These are phyloP conservation scores for Oscheius myriophilus DNA, from an alignment of 2,888 invertebrate species.

Conservation along the genomic window DNA sequence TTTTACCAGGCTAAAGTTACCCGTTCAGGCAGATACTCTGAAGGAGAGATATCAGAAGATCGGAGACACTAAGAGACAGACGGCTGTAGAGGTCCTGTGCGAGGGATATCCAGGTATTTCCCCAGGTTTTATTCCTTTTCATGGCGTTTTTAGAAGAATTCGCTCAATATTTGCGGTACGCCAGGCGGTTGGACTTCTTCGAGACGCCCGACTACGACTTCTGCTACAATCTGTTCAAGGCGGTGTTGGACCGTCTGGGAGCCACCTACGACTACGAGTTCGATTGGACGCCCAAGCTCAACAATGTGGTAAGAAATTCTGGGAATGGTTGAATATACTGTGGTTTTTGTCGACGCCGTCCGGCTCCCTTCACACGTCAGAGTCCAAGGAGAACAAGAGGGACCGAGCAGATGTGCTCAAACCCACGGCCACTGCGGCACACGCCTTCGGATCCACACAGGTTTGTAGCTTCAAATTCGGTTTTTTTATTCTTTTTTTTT, in stretches of 20 bases:
- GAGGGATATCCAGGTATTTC: slow-evolving; percentile 78
- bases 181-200: slow-evolving; percentile 95
- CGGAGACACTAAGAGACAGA: slow-evolving; percentile 98
- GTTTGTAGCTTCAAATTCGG: slow-evolving; percentile 40
- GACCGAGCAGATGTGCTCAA: slow-evolving; percentile 47
- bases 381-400: slow-evolving; percentile 41
- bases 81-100: slow-evolving; percentile 90
- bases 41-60: slow-evolving; percentile 92
- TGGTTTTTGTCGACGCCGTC: slow-evolving; percentile 67
- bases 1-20: neutral
- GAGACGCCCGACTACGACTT: slow-evolving; percentile 99
- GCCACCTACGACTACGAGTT: slow-evolving; percentile 70
- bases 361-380: slow-evolving; percentile 66
- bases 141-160: slow-evolving; percentile 84
- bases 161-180: slow-evolving; percentile 96
- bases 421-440: slow-evolving; percentile 29
- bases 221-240: slow-evolving; percentile 71
- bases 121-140: too few species aligned
- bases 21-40: slow-evolving; percentile 51
- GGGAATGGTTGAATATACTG: neutral
- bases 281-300: slow-evolving; percentile 70
- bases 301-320: slow-evolving; percentile 58
- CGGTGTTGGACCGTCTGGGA: slow-evolving; percentile 63
- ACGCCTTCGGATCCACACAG: slow-evolving; percentile 69
- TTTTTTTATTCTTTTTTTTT: neutral